Evolutionary conservation across 2,797 vertebrate species (phyloP).

Genomic region (Lagocephalus sceleratus): DNA sequence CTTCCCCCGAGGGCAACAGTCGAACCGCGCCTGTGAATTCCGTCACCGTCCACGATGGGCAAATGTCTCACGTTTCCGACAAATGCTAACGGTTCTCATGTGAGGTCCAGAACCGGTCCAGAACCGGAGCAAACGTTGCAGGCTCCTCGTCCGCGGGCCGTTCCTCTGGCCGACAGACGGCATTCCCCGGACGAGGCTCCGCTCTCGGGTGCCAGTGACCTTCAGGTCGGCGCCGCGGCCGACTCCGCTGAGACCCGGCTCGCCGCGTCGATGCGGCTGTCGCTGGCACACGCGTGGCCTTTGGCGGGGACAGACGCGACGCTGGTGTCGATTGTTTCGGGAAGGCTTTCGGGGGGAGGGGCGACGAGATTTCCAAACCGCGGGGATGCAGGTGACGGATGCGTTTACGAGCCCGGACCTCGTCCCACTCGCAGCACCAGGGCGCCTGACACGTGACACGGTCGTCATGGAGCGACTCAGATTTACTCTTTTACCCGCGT

Average conservation of each 20-base stretch:
- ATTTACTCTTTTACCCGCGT: too few species aligned
- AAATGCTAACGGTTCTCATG: conserved; percentile 76
- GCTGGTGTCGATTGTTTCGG: conserved; percentile 51
- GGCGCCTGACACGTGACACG: not conserved
- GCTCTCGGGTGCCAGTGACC: conserved; percentile 70
- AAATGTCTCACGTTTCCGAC: conserved; percentile 72
- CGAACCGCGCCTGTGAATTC: conserved; percentile 75
- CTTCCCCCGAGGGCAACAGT: conserved; percentile 62
- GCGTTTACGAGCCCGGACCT: conserved; percentile 34
- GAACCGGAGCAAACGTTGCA: conserved; percentile 58
- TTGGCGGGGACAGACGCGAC: conserved; percentile 50
- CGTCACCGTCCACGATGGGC: conserved; percentile 74
- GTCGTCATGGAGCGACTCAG: too few species aligned
- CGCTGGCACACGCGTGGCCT: conserved; percentile 45
- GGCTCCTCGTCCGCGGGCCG: conserved; percentile 67
- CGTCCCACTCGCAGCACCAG: not conserved
- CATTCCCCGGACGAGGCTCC: conserved; percentile 58
- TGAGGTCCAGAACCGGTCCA: conserved; percentile 63
- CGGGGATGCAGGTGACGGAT: conserved; percentile 29
- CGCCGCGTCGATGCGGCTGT: conserved; percentile 44
- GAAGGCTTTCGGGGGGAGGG: conserved; percentile 28
- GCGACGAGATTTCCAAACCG: conserved; percentile 40
- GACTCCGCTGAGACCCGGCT: conserved; percentile 55
- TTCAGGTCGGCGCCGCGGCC: conserved; percentile 60
- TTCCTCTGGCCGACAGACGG: conserved; percentile 62